Base-by-base conservation (phyloP, 1,140 invertebrate genomes). In the Zaprionus lachaisei region DNA sequence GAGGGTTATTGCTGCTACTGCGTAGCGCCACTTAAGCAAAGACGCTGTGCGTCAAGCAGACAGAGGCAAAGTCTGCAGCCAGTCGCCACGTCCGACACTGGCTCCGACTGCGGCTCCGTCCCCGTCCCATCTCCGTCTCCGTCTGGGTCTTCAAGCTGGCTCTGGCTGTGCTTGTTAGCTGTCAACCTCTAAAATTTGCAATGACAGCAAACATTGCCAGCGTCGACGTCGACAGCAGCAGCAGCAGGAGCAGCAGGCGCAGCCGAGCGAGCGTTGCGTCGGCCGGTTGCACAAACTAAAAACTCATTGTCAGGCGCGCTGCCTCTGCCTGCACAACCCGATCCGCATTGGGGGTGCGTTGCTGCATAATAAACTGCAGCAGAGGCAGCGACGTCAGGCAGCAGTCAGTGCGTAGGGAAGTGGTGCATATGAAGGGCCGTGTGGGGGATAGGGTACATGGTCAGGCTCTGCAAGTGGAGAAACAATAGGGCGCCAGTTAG, bases 151-250 rank as follows among this genome's bases (percentile, higher is more conserved):
- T 31, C 26, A 15, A 17, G 41, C 28, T 28, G 57, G 60, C 64
- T 67, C 62, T 72, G 80, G 67, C 73, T 80, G 80, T 76, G 80
- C 86, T 86, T 91, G 89, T 91, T 91, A 91, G 89, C 89, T 91
- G 89, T 91, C 89, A 91, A 91, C 89, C 84, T 91, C 81, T 81
- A 91, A 91, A 91, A 91, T 91, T 91, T 91, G 89, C 89, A 91
- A 91, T 91, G 89, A 91, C 89, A 91, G 89, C 89, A 91, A 91
- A 91, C 89, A 91, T 91, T 91, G 89, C 81, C 83, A 75, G 83
- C 72, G 83, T 68, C 60, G 37, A 55, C 70, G 41, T 17, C 22
- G 70, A 24, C 71, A 34, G 34, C 28, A 34, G 34, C 31, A 34
- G 31, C 9, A 9, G 28, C 26, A 28, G 26, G 26, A 28, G 31